A percentile compares a stretch with the other conserved stretches of the same genome.
These are phyloP conservation scores for Pemphigus obesinymphae DNA, from an alignment of 1,140 invertebrate genomes.

Conservation along the genomic window DNA sequence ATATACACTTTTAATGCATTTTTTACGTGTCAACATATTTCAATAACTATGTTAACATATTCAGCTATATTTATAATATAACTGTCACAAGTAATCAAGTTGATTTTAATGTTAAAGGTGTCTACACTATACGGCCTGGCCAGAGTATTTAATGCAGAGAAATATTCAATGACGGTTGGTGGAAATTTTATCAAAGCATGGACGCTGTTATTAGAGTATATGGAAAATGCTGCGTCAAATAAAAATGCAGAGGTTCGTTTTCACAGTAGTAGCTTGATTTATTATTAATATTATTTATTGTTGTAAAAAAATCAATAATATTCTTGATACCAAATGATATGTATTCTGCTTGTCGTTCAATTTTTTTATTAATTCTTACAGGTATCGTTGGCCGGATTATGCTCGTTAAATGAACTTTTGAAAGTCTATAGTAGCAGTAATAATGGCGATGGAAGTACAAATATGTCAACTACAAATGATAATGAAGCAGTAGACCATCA, in stretches of 20 bases:
- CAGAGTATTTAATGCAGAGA: constrained; percentile 83
- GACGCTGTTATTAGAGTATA: constrained; percentile 86
- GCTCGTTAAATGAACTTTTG: constrained; percentile 88
- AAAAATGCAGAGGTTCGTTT: constrained; percentile 81
- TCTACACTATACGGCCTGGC: constrained; percentile 69
- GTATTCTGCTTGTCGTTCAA: no score
- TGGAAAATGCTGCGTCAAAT: constrained; percentile 84
- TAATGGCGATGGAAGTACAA: constrained; percentile 50
- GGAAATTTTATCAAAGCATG: constrained; percentile 90
- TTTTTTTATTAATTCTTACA: no score
- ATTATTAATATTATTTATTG: no score
- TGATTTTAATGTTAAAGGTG: constrained; percentile 57
- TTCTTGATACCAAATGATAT: no score
- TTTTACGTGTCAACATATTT: no score
- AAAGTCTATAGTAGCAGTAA: constrained; percentile 60
- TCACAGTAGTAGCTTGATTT: no score
- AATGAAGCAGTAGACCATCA: not conserved
- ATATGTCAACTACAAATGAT: constrained; percentile 43
- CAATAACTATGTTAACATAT: no score
- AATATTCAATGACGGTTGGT: constrained; percentile 74
- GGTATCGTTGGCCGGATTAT: constrained; percentile 88
- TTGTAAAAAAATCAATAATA: no score
- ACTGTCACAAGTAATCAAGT: no score
- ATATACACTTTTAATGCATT: no score
- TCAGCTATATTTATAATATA: no score